Conservation (phyloP, 2,113 vertebrate genomes). For the sheep (Ovis aries) region ARS-UI_Ramb_v3.0 NC_056076.1:60369501-60370000, state of each 20-base stretch:
- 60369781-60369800: not conserved
- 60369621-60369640: no score
- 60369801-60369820: not conserved
- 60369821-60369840: not conserved
- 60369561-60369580: not conserved
- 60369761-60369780: not conserved
- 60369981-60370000: no score
- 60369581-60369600: not conserved
- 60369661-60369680: not conserved
- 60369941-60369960: not conserved
- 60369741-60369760: not conserved
- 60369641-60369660: not conserved
- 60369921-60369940: not conserved
- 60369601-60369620: not conserved
- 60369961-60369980: not conserved
- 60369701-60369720: not conserved
- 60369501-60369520: not conserved
- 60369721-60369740: not conserved
- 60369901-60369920: not conserved
- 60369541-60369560: slow-evolving; percentile 11
- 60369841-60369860: not conserved
- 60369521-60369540: not conserved
- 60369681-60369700: not conserved
- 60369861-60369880: not conserved
- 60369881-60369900: not conserved